A percentile compares a stretch with the other conserved stretches of the same genome.
Evolutionary conservation across 2,113 vertebrate genomes (phyloP).

Genomic region (Thunnus maccoyii): DNA sequence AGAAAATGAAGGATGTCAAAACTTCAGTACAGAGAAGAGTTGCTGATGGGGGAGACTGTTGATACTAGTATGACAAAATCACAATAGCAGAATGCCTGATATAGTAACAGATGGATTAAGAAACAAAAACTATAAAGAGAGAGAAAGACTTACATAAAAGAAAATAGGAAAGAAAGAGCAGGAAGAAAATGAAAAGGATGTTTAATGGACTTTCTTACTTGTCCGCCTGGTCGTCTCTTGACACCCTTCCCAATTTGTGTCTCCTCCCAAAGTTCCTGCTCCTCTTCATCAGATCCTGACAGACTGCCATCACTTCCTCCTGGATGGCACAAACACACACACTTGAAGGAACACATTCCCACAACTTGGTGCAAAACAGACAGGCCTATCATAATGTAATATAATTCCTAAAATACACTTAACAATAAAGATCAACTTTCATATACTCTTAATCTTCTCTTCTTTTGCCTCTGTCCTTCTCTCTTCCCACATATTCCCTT

Average conservation of each 20-base stretch:
- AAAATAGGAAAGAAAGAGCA: neutral
- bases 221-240: slow-evolving; percentile 86
- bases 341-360: neutral
- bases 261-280: slow-evolving; percentile 91
- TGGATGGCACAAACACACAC: slow-evolving; percentile 55
- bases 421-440: too few species aligned
- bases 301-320: slow-evolving; percentile 77
- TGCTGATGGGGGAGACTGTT: too few species aligned
- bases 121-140: neutral
- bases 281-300: slow-evolving; percentile 85
- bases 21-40: neutral
- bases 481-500: too few species aligned
- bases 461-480: too few species aligned
- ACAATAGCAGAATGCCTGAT: too few species aligned
- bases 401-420: too few species aligned
- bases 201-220: slow-evolving; percentile 39
- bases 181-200: neutral
- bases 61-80: too few species aligned
- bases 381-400: neutral
- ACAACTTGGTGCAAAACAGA: neutral
- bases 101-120: too few species aligned
- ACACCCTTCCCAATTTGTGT: slow-evolving; percentile 93
- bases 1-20: slow-evolving; percentile 2
- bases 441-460: too few species aligned
- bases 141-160: neutral